These are phyloP conservation scores for Laticauda colubrina DNA, from an alignment of 2,113 vertebrate genomes.

Conservation along the genomic window DNA sequence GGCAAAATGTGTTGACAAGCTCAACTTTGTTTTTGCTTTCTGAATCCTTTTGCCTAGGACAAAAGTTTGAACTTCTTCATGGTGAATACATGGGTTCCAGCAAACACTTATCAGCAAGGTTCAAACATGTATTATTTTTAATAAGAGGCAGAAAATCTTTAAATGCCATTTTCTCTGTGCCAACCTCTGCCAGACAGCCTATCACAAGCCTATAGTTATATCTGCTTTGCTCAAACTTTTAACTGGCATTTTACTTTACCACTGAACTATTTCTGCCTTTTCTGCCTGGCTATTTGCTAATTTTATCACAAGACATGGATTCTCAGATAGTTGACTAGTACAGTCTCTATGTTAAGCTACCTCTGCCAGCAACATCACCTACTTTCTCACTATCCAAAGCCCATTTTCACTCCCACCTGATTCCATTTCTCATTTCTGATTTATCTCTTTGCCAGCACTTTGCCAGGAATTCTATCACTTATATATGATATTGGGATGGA, in stretches of 20 bases:
- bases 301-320: neutral
- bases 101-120: neutral
- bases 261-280: neutral
- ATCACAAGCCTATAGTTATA: neutral
- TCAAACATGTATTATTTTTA: neutral
- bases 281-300: neutral
- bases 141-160: neutral
- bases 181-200: neutral
- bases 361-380: neutral
- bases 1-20: neutral
- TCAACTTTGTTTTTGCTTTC: neutral
- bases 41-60: neutral
- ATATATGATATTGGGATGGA: neutral
- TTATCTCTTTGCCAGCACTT: neutral
- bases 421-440: neutral
- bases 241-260: neutral
- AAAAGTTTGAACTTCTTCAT: neutral
- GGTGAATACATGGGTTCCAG: neutral
- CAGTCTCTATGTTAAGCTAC: neutral
- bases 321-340: neutral
- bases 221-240: neutral
- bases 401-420: neutral
- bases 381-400: neutral
- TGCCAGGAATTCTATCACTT: neutral
- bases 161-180: neutral